These are phyloP conservation scores for Silurus lanzhouensis DNA, from an alignment of 2,797 vertebrate genomes.

Conservation along the genomic window DNA sequence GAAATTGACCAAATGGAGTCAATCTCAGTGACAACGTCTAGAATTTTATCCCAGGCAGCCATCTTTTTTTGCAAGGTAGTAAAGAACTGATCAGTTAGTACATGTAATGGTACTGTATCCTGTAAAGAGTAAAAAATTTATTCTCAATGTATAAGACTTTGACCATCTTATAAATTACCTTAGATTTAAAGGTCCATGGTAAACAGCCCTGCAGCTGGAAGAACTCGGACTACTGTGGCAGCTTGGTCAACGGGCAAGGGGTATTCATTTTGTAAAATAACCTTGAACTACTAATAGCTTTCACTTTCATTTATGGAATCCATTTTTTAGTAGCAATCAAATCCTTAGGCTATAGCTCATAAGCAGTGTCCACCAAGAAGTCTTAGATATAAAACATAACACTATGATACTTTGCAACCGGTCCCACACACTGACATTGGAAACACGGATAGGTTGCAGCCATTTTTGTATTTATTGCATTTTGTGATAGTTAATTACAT, in stretches of 20 bases:
- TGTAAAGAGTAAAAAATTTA: neutral
- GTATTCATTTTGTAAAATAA: conserved; percentile 1
- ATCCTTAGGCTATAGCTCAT: neutral
- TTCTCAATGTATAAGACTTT: neutral
- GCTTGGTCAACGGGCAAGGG: neutral
- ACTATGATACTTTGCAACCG: neutral
- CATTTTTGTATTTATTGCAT: neutral
- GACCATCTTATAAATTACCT: neutral
- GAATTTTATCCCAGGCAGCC: neutral
- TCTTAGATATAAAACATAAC: neutral
- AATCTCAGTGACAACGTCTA: neutral
- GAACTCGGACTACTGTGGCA: neutral
- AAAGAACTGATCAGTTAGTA: neutral
- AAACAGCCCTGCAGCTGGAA: neutral
- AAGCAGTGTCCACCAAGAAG: neutral
- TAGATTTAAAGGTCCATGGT: neutral
- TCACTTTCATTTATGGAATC: neutral
- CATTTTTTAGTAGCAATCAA: neutral
- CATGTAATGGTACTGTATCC: neutral
- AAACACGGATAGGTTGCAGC: neutral
- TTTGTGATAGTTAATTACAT: neutral
- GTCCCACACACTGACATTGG: neutral
- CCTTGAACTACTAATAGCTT: neutral
- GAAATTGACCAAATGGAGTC: neutral
- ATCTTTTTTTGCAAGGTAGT: neutral